Conservation (phyloP, 2,797 vertebrate species). For the Menidia menidia region DNA sequence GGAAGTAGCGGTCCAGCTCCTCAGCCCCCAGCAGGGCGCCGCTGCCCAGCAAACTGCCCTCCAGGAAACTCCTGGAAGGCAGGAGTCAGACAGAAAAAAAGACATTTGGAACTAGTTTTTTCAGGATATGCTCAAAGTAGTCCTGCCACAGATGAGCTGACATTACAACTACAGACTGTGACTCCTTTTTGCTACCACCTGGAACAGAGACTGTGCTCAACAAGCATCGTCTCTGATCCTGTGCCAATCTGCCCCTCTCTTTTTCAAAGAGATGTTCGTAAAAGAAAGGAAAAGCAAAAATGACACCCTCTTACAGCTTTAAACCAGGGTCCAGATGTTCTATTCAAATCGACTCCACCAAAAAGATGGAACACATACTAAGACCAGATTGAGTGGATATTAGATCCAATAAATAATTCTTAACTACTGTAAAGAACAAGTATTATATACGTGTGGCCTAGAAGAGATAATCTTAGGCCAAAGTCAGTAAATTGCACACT, state of each 20-base stretch:
- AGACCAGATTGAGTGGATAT: neutral
- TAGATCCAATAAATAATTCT: neutral
- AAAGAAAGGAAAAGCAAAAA: neutral
- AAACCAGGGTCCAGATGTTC: conserved; percentile 10
- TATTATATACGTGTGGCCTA: neutral
- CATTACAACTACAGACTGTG: neutral
- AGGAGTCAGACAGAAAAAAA: neutral
- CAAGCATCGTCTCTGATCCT: conserved; percentile 55
- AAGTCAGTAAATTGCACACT: neutral
- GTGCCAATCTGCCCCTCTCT: conserved; percentile 38
- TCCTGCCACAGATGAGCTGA: neutral
- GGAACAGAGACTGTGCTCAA: conserved; percentile 51
- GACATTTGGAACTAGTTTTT: neutral
- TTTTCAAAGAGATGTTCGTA: conserved; percentile 26
- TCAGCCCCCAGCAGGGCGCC: conserved; percentile 94
- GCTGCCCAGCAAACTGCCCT: conserved; percentile 92
- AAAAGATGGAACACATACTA: neutral
- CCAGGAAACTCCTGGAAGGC: conserved; percentile 91
- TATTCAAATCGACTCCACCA: conserved; percentile 9
- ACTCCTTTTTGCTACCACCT: neutral
- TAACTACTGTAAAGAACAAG: neutral
- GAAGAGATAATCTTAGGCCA: neutral
- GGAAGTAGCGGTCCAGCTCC: conserved; percentile 95
- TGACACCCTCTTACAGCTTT: neutral
- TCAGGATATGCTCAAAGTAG: neutral